Conservation (phyloP, 2,113 vertebrate species). For the Nicator chloris region DNA sequence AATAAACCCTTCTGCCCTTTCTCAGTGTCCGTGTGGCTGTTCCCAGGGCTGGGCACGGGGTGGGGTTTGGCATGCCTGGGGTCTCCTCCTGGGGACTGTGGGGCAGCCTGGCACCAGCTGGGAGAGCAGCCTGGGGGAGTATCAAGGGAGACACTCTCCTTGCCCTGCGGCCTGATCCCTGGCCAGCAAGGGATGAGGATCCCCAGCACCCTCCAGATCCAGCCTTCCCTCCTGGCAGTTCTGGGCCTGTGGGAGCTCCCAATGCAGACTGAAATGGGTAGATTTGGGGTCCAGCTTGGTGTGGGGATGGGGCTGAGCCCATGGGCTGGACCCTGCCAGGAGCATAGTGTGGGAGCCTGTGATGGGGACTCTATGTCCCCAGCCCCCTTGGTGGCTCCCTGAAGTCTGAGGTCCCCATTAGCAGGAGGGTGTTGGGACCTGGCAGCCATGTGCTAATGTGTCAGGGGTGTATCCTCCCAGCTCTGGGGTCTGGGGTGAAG, state of each 20-base stretch:
- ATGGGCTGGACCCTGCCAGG: fast-evolving
- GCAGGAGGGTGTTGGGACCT: background rate
- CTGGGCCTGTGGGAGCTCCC: background rate
- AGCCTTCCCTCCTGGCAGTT: too few species aligned
- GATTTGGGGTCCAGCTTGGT: background rate
- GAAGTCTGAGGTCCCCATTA: background rate
- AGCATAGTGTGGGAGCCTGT: background rate
- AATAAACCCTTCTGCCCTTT: conserved; percentile 26
- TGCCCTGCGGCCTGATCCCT: fast-evolving
- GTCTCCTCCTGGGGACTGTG: background rate
- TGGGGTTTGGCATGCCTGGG: background rate
- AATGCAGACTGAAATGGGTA: background rate
- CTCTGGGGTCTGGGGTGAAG: background rate
- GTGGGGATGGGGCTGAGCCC: background rate
- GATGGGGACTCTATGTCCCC: too few species aligned
- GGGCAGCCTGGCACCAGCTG: background rate
- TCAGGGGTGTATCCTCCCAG: background rate
- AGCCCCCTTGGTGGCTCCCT: background rate
- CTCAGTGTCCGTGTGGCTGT: background rate
- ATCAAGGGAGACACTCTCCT: background rate
- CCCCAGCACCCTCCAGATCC: background rate
- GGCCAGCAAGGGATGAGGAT: fast-evolving
- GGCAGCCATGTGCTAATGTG: conserved; percentile 5
- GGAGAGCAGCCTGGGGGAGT: background rate
- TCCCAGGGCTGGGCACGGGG: background rate